phyloP scores from a whole-genome alignment of 1,140 invertebrate species.

The Lasaia peninsularis region DNA sequence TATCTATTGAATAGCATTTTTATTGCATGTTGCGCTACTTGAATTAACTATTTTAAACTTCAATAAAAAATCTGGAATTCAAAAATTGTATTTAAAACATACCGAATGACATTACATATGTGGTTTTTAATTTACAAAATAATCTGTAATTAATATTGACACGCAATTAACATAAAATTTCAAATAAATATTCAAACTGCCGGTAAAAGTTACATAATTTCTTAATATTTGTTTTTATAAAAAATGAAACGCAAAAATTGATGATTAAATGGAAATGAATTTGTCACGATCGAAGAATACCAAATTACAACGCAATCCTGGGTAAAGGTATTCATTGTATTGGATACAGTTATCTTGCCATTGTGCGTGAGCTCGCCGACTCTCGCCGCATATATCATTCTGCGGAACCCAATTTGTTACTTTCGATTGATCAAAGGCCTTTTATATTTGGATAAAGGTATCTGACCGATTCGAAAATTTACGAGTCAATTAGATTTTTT shows the following conservation, averaged over 20 bases:
- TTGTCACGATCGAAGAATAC: slow-evolving; percentile 1
- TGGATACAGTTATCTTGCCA: slow-evolving; percentile 16
- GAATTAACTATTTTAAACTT: too few relatives aligned
- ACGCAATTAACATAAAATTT: too few relatives aligned
- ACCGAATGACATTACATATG: too few relatives aligned
- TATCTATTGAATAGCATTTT: too few relatives aligned
- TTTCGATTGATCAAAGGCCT: slow-evolving; percentile 4
- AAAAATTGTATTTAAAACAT: too few relatives aligned
- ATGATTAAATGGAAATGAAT: background rate
- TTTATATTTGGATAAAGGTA: slow-evolving; percentile 13
- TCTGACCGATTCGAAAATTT: slow-evolving; percentile 9
- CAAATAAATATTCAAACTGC: too few relatives aligned
- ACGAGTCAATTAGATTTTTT: slow-evolving; percentile 10
- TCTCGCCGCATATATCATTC: slow-evolving; percentile 21
- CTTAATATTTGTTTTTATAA: too few relatives aligned
- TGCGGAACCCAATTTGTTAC: slow-evolving; percentile 18
- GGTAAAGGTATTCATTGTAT: slow-evolving; percentile 4
- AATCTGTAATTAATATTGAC: too few relatives aligned
- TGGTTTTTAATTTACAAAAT: too few relatives aligned
- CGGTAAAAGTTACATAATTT: too few relatives aligned
- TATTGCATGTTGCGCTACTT: too few relatives aligned
- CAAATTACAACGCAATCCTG: background rate
- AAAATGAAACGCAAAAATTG: background rate
- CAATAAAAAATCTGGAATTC: too few relatives aligned
- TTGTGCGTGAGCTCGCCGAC: slow-evolving; percentile 15